Evolutionary conservation across 2,888 invertebrate genomes (phyloP).

Genomic region (Labia minor): DNA sequence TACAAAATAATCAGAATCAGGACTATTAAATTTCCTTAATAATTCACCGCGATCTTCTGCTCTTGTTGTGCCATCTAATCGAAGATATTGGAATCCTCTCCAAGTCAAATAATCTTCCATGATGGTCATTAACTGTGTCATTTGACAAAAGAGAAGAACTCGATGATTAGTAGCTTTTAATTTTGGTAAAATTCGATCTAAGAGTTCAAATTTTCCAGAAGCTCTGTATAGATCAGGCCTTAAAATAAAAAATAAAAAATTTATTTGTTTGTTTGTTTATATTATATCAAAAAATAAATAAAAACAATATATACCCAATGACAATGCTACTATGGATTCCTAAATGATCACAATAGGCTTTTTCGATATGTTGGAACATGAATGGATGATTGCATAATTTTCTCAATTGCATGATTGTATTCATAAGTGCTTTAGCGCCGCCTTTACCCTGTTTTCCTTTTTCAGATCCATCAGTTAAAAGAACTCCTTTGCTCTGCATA

Average conservation of each 20-base stretch:
- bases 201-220: conserved; percentile 51
- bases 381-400: conserved; percentile 58
- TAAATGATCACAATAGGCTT: conserved; percentile 40
- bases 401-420: conserved; percentile 53
- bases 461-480: conserved; percentile 47
- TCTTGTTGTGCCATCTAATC: conserved; percentile 51
- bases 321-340: conserved; percentile 25
- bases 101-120: conserved; percentile 50
- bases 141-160: conserved; percentile 52
- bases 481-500: conserved; percentile 47
- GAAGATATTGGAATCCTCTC: conserved; percentile 42
- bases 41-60: conserved; percentile 50
- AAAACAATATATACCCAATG: conserved; percentile 23
- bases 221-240: conserved; percentile 46
- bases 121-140: conserved; percentile 53
- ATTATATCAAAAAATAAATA: conserved; percentile 14
- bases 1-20: conserved; percentile 45
- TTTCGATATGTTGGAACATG: conserved; percentile 52
- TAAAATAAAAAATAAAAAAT: conserved; percentile 19
- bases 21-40: conserved; percentile 40
- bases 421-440: conserved; percentile 47
- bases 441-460: conserved; percentile 42
- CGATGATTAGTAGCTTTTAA: conserved; percentile 44
- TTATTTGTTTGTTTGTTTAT: not conserved
- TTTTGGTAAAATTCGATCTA: conserved; percentile 52